Conservation (phyloP, 2,888 invertebrate species). For the Allophyes oxyacanthae region DNA sequence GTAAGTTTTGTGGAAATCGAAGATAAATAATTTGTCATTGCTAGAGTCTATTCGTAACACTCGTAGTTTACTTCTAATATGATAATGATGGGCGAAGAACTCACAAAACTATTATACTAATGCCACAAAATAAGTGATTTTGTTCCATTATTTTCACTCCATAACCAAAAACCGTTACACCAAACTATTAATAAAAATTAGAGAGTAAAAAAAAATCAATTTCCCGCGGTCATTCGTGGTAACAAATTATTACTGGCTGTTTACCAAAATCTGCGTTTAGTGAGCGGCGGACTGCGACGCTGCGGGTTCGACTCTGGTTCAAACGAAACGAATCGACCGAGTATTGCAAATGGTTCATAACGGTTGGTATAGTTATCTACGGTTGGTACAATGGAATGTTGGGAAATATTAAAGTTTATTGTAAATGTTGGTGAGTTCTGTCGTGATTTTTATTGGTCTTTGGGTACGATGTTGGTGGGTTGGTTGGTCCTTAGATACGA, state of each 20-base stretch:
- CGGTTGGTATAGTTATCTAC: slow-evolving; percentile 43
- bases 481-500: no score
- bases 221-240: slow-evolving; percentile 34
- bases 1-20: no score
- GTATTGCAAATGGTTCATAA: slow-evolving; percentile 56
- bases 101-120: no score
- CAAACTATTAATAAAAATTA: slow-evolving; percentile 28
- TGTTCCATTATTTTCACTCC: background rate
- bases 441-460: background rate
- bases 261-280: slow-evolving; percentile 37
- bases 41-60: no score
- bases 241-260: slow-evolving; percentile 44
- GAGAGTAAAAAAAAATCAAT: slow-evolving; percentile 46
- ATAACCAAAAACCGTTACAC: slow-evolving; percentile 25
- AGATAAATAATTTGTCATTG: no score
- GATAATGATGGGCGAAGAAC: no score
- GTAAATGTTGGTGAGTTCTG: slow-evolving; percentile 3
- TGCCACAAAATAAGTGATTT: background rate
- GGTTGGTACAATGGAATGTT: slow-evolving; percentile 24
- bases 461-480: background rate
- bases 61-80: no score
- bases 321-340: slow-evolving; percentile 51
- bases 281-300: slow-evolving; percentile 32
- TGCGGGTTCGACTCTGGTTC: slow-evolving; percentile 38
- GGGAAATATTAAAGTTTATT: slow-evolving; percentile 18